phyloP scores from a whole-genome alignment of 2,113 vertebrate species.

The Megaptera novaeangliae region DNA sequence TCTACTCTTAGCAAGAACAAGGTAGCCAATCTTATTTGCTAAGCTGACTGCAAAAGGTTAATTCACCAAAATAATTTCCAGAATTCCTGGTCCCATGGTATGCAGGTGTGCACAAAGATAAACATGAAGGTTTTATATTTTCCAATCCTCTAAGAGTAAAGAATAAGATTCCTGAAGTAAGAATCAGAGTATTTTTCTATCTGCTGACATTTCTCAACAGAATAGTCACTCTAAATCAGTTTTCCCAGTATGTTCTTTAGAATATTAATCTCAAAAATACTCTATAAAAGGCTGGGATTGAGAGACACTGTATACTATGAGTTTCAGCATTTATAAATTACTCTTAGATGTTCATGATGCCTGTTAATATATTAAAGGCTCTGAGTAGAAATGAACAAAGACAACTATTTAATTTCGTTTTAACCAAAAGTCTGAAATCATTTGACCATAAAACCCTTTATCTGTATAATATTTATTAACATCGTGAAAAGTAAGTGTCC shows the following conservation, averaged over 20 bases:
- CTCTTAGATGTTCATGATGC: not conserved
- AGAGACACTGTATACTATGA: not conserved
- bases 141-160: not conserved
- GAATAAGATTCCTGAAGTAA: not conserved
- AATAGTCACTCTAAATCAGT: not conserved
- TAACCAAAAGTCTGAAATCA: not conserved
- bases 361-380: not conserved
- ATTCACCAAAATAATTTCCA: not conserved
- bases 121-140: conserved; percentile 1
- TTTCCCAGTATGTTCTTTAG: not conserved
- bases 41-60: not conserved
- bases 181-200: not conserved
- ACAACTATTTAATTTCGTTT: not conserved
- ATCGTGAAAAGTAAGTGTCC: not conserved
- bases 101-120: not conserved
- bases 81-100: not conserved
- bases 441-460: not conserved
- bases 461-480: not conserved
- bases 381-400: not conserved
- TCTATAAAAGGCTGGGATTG: not conserved
- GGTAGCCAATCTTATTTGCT: not conserved
- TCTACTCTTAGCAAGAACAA: not conserved
- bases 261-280: not conserved
- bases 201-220: conserved; percentile 1
- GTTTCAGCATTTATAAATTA: not conserved